phyloP scores from a whole-genome alignment of 2,797 vertebrate species.

The Hypotaenidia okinawae region DNA sequence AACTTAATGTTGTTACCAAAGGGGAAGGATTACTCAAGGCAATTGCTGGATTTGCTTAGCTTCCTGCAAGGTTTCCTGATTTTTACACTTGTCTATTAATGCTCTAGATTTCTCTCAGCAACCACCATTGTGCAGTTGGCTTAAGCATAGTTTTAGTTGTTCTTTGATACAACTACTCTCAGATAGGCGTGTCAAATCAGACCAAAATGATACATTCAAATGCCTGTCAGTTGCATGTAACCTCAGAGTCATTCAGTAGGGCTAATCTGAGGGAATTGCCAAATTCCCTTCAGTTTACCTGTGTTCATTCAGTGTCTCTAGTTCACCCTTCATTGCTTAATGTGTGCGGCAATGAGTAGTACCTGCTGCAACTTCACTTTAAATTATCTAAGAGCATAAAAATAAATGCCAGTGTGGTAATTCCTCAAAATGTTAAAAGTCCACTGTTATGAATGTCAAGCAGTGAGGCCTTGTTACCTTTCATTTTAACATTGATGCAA shows the following conservation, averaged over 20 bases:
- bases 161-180: neutral
- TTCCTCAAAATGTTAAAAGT: neutral
- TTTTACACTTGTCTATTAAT: neutral
- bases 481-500: neutral
- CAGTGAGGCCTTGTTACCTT: neutral
- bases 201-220: neutral
- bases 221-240: neutral
- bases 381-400: neutral
- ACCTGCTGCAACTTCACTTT: neutral
- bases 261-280: neutral
- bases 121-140: neutral
- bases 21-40: neutral
- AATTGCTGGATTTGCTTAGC: neutral
- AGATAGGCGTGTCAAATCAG: neutral
- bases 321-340: neutral
- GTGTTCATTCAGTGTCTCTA: neutral
- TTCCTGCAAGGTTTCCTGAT: neutral
- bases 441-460: rapidly evolving
- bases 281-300: neutral
- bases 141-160: neutral
- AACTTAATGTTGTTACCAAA: neutral
- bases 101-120: neutral
- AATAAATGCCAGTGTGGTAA: neutral
- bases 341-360: neutral
- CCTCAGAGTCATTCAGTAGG: neutral